These are phyloP conservation scores for Hetaerina americana DNA, from an alignment of 1,140 invertebrate genomes.

Conservation along the genomic window DNA sequence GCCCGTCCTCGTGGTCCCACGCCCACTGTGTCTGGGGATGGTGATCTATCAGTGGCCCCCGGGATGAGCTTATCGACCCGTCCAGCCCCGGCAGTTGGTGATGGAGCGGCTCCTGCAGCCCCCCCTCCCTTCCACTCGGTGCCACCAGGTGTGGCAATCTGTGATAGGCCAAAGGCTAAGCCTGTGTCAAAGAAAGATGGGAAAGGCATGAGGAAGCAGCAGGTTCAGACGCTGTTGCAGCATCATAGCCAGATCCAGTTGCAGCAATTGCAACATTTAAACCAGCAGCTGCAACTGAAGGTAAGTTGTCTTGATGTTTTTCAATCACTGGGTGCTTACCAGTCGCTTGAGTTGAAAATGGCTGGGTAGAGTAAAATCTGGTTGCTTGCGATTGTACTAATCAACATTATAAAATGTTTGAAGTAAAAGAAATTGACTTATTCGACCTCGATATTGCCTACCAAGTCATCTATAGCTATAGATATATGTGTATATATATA, in stretches of 20 bases:
- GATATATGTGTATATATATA: too few relatives aligned
- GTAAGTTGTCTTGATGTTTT: neutral
- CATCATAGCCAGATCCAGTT: constrained; percentile 29
- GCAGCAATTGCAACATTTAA: constrained; percentile 24
- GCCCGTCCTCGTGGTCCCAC: neutral
- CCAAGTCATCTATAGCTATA: too few relatives aligned
- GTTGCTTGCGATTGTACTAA: too few relatives aligned
- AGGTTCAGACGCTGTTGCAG: constrained; percentile 18
- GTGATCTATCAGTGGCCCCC: neutral
- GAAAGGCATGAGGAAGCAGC: constrained; percentile 29
- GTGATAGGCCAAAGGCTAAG: constrained; percentile 66
- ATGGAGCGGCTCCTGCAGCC: neutral
- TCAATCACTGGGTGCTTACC: neutral
- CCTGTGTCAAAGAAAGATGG: constrained; percentile 62
- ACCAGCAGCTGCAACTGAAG: constrained; percentile 21
- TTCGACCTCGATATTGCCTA: too few relatives aligned
- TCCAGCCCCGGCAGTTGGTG: neutral
- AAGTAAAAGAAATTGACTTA: too few relatives aligned
- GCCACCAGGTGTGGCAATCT: constrained; percentile 33
- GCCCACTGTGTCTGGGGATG: neutral
- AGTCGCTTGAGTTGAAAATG: too few relatives aligned
- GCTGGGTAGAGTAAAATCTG: too few relatives aligned
- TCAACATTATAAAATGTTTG: too few relatives aligned
- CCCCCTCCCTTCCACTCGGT: neutral
- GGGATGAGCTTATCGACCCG: neutral